Evolutionary conservation across 2,888 invertebrate species (phyloP), one percentile per base, ranked within the genome.

Genomic region (Lepidochitona cinerea): DNA sequence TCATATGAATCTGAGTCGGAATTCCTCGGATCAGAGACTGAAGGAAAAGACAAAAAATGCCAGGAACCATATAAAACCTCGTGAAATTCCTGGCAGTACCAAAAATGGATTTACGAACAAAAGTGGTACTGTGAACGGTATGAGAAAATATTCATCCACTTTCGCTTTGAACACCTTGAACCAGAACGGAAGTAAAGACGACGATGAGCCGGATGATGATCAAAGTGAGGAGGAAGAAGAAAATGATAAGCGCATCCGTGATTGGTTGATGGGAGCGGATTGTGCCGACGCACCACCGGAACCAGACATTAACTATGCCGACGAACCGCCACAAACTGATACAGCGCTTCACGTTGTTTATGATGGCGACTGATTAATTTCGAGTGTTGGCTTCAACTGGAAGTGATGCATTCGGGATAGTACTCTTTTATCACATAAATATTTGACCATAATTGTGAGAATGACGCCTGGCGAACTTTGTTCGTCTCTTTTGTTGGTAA

Each of bases 341-440:
- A 84, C 83, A 12, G 84, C 84, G 9, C 72, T 84, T 12, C 84
- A 84, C 70, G 74, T 84, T 52, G 83, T 84, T 23, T 83, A 83
- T 68, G 70, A 79, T 7, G 84, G 79, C 18, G 81, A 79, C 18
- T 74, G 71, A 76, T 12, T n/a, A n/a, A n/a, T n/a, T n/a, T n/a
- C n/a, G n/a, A n/a, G n/a, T n/a, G n/a, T n/a, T n/a, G n/a, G n/a
- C n/a, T n/a, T n/a, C n/a, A n/a, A n/a, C n/a, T n/a, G n/a, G n/a
- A n/a, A n/a, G n/a, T n/a, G n/a, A n/a, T n/a, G n/a, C n/a, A n/a
- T n/a, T n/a, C n/a, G n/a, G n/a, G n/a, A n/a, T n/a, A n/a, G n/a
- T n/a, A n/a, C n/a, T n/a, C n/a, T n/a, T n/a, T n/a, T n/a, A n/a
- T n/a, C n/a, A n/a, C n/a, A n/a, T n/a, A n/a, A n/a, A n/a, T n/a